phyloP scores from a whole-genome alignment of 2,113 vertebrate species.

The Oncorhynchus gorbuscha region DNA sequence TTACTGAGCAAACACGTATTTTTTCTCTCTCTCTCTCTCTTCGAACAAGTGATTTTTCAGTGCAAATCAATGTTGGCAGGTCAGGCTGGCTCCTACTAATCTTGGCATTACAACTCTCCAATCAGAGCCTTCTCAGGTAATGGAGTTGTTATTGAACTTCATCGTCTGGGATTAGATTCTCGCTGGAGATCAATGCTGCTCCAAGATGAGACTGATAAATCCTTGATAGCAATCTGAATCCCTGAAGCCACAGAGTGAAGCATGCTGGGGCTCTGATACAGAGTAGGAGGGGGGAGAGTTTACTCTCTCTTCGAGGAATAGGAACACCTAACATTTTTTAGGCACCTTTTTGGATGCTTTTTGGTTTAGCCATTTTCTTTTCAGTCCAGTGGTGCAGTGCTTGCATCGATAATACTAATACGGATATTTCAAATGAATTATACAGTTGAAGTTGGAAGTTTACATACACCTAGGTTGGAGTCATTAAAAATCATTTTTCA shows the following conservation, averaged over 20 bases:
- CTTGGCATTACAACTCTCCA: slow-evolving; percentile 97
- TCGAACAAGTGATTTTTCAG: slow-evolving; percentile 96
- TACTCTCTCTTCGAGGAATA: slow-evolving; percentile 4
- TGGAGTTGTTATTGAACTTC: slow-evolving; percentile 99
- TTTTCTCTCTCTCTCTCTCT: slow-evolving; percentile 73
- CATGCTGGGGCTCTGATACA: slow-evolving; percentile 77
- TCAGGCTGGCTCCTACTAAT: slow-evolving; percentile 97
- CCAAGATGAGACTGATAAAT: slow-evolving; percentile 99
- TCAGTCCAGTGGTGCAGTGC: no score
- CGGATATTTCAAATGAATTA: no score
- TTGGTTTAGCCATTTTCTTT: not conserved
- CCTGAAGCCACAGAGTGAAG: slow-evolving; percentile 87
- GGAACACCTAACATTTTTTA: not conserved
- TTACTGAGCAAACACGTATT: slow-evolving; percentile 91
- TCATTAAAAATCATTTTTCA: no score
- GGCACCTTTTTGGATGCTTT: not conserved
- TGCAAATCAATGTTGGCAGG: slow-evolving; percentile 99
- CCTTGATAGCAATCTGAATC: slow-evolving; percentile 97
- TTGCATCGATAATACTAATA: no score
- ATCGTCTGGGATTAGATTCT: slow-evolving; percentile 98
- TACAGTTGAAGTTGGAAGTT: no score
- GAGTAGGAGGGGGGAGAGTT: slow-evolving; percentile 10
- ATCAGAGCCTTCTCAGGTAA: slow-evolving; percentile 95
- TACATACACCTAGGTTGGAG: no score
- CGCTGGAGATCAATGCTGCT: slow-evolving; percentile 95